Percentiles rank a stretch among this genome's conserved stretches.
phyloP scores from a whole-genome alignment of 2,797 vertebrate genomes.

The Fistularia commersonii region DNA sequence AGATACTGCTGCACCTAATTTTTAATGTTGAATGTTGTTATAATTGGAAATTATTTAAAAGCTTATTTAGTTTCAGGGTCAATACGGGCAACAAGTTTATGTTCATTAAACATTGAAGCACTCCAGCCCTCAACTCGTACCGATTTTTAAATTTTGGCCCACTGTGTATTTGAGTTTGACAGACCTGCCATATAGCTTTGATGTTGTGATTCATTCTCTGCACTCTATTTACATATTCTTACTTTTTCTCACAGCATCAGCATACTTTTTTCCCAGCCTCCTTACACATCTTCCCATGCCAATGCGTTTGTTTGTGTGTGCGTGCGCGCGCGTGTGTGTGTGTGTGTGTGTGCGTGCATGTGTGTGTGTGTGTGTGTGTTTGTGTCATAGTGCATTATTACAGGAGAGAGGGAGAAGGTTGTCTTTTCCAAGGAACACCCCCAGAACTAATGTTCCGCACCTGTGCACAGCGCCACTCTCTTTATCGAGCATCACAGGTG shows the following conservation, averaged over 20 bases:
- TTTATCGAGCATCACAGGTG: constrained; percentile 86
- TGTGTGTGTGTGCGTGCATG: no score
- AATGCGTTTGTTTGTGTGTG: constrained; percentile 8
- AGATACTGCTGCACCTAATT: no score
- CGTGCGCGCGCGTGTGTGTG: constrained; percentile 8
- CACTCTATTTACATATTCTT: constrained; percentile 79
- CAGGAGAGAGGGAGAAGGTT: constrained; percentile 60
- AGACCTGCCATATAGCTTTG: no score
- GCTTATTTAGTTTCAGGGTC: no score
- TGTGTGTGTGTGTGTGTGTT: constrained; percentile 12
- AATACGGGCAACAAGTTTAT: no score
- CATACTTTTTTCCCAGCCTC: constrained; percentile 19
- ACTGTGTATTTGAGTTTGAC: no score
- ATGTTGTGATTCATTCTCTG: constrained; percentile 75
- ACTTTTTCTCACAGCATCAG: constrained; percentile 55
- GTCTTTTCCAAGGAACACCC: constrained; percentile 82
- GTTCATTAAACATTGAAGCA: no score
- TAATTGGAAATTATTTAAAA: no score
- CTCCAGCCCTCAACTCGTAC: no score
- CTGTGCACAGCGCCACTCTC: constrained; percentile 81
- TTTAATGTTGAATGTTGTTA: no score
- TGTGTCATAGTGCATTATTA: constrained; percentile 66
- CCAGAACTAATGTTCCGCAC: constrained; percentile 87
- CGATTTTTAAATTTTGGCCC: no score
- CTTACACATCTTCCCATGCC: constrained; percentile 24